A percentile compares a stretch with the other conserved stretches of the same genome.
Evolutionary conservation across 2,797 vertebrate genomes (phyloP).

Genomic region (Nasua narica): DNA sequence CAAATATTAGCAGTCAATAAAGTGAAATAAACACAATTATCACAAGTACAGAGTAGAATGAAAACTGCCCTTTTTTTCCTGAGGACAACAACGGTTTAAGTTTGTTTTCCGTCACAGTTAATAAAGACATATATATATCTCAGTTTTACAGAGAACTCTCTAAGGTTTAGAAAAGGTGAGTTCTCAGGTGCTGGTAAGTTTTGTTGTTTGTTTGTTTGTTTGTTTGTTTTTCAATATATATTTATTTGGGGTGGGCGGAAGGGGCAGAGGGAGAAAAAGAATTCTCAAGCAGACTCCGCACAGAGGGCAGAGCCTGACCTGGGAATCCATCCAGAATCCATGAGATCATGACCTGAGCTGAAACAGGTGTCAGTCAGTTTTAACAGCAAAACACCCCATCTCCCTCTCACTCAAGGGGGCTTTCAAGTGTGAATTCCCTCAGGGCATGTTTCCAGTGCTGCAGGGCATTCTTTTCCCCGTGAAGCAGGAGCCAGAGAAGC

Average conservation of each 20-base stretch:
- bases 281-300: neutral
- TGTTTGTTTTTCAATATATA: neutral
- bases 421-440: neutral
- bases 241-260: neutral
- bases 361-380: neutral
- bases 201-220: too few relatives aligned
- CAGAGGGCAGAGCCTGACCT: neutral
- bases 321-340: neutral
- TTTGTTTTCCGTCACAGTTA: neutral
- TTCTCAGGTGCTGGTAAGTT: neutral
- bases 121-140: neutral
- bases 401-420: neutral
- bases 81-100: neutral
- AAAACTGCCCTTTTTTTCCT: neutral
- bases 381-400: neutral
- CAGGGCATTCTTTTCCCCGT: neutral
- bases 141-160: neutral
- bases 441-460: neutral
- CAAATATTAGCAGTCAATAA: neutral
- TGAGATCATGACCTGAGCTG: neutral
- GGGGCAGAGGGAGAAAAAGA: neutral
- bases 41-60: neutral
- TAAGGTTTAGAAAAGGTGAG: neutral
- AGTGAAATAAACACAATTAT: neutral
- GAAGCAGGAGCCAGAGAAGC: neutral